phyloP scores from a whole-genome alignment of 2,797 vertebrate genomes.

The Syngnathus acus region DNA sequence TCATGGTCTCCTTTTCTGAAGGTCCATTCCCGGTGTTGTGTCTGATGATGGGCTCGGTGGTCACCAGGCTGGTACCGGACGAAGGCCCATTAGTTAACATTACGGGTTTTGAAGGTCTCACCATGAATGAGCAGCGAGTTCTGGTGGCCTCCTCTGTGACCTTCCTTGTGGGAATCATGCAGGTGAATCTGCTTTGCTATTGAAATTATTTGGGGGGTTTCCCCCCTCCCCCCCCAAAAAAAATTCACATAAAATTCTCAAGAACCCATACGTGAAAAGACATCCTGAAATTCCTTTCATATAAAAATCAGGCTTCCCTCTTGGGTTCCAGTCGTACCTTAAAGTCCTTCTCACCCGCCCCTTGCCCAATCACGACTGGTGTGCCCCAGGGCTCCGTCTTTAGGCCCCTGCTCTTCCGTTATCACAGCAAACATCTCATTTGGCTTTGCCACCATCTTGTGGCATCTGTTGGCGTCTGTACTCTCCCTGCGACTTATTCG shows the following conservation, averaged over 20 bases:
- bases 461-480: too few relatives aligned
- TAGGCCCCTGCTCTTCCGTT: neutral
- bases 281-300: too few relatives aligned
- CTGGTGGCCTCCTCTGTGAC: conserved; percentile 81
- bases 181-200: conserved; percentile 65
- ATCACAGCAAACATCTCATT: too few relatives aligned
- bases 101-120: conserved; percentile 62
- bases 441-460: too few relatives aligned
- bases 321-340: too few relatives aligned
- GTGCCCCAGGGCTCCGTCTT: neutral
- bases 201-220: neutral
- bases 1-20: conserved; percentile 30
- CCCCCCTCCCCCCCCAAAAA: too few relatives aligned
- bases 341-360: neutral
- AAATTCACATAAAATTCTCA: too few relatives aligned
- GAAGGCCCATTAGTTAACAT: conserved; percentile 41
- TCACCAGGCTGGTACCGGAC: conserved; percentile 72
- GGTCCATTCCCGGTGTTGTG: conserved; percentile 91
- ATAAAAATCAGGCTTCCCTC: too few relatives aligned
- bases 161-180: conserved; percentile 81
- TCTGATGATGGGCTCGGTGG: conserved; percentile 86
- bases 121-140: conserved; percentile 65
- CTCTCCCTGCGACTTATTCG: too few relatives aligned
- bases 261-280: too few relatives aligned
- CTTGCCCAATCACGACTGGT: neutral